Evolutionary conservation across 2,888 invertebrate genomes (phyloP).

Genomic region (Drosophila hamatofila): DNA sequence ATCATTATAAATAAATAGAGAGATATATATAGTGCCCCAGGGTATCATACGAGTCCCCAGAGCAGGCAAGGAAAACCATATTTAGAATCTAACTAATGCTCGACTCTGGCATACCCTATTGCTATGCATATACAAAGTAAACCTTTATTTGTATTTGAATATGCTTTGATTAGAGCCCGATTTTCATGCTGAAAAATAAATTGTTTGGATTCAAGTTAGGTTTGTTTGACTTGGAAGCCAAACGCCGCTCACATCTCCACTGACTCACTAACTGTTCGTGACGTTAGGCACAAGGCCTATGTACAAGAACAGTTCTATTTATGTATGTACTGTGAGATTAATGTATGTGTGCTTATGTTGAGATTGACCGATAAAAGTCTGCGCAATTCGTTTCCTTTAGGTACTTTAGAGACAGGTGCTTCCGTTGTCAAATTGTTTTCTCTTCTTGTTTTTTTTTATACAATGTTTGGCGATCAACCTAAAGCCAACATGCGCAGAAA

Average conservation of each 20-base stretch:
- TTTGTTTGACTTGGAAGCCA: neutral
- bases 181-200: neutral
- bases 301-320: neutral
- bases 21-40: too few relatives aligned
- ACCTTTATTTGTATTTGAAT: too few relatives aligned
- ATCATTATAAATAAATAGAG: too few relatives aligned
- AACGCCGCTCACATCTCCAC: neutral
- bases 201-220: neutral
- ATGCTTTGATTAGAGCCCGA: neutral
- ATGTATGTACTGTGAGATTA: slow-evolving; percentile 13
- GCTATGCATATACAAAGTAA: too few relatives aligned
- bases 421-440: slow-evolving; percentile 33
- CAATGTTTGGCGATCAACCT: slow-evolving; percentile 2
- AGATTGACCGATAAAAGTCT: slow-evolving; percentile 33
- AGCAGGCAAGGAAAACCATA: too few relatives aligned
- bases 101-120: neutral
- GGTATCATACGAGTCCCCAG: too few relatives aligned
- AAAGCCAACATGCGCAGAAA: slow-evolving; percentile 6
- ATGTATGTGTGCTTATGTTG: slow-evolving; percentile 15
- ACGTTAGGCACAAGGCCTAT: neutral
- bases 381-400: slow-evolving; percentile 21
- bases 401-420: slow-evolving; percentile 33
- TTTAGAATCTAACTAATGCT: too few relatives aligned
- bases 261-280: neutral
- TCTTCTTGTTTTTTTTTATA: neutral